Evolutionary conservation across 2,797 vertebrate genomes (phyloP).

Genomic region (Galagoides demidoff): DNA sequence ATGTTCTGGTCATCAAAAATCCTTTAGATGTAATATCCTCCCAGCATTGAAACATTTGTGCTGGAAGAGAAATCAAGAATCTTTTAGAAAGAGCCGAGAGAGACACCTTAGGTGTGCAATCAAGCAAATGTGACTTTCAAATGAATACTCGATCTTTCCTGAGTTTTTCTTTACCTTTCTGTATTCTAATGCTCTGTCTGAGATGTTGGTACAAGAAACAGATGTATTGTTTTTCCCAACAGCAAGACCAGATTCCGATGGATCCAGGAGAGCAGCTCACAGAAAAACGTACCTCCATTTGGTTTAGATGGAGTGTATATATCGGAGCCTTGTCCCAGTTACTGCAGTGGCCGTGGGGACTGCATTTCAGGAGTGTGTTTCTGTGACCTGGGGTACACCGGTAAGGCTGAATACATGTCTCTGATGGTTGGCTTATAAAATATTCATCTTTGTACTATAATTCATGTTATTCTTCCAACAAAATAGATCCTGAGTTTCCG

Average conservation of each 20-base stretch:
- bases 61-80: constrained; percentile 13
- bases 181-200: background rate
- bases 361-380: constrained; percentile 98
- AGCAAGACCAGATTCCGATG: constrained; percentile 99
- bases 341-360: constrained; percentile 97
- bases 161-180: background rate
- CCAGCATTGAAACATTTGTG: background rate
- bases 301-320: constrained; percentile 97
- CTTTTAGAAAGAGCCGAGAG: background rate
- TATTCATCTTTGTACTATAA: background rate
- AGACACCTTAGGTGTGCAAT: background rate
- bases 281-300: constrained; percentile 93
- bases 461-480: background rate
- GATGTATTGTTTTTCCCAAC: constrained; percentile 19
- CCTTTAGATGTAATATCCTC: background rate
- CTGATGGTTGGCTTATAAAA: background rate
- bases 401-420: constrained; percentile 82
- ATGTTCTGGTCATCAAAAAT: background rate
- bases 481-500: background rate
- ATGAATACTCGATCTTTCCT: background rate
- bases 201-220: background rate
- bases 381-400: constrained; percentile 97
- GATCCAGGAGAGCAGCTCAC: constrained; percentile 97
- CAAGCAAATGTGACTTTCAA: background rate
- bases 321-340: constrained; percentile 96